These are phyloP conservation scores for Picathartes gymnocephalus DNA, from an alignment of 2,113 vertebrate species.

Conservation along the genomic window DNA sequence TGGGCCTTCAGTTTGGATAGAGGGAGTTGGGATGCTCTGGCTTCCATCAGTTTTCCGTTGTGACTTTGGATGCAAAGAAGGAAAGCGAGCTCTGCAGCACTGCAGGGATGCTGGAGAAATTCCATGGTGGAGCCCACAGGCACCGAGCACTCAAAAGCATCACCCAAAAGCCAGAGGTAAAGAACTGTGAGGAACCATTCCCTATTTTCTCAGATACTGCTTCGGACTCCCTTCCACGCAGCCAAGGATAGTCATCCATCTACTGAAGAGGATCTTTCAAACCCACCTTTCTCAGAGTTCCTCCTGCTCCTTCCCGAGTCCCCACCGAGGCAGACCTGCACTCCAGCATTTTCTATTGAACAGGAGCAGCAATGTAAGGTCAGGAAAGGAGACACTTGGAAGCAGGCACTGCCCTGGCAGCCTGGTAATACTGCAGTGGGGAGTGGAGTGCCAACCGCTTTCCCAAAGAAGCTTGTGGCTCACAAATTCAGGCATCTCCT, in stretches of 20 bases:
- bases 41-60: not conserved
- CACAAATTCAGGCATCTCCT: not conserved
- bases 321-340: not conserved
- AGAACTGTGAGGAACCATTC: not conserved
- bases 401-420: not conserved
- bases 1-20: rapidly evolving
- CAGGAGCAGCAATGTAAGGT: constrained; percentile 21
- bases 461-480: not conserved
- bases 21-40: not conserved
- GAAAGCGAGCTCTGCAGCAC: not conserved
- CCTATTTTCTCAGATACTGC: not conserved
- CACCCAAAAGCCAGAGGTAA: not conserved
- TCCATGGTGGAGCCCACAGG: not conserved
- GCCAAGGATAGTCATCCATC: not conserved
- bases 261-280: not conserved
- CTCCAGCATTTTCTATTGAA: not conserved
- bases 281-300: not conserved
- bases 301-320: not conserved
- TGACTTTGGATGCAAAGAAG: not conserved
- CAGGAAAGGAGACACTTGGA: not conserved
- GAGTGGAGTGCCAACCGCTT: not conserved
- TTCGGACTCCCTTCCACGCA: not conserved
- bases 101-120: not conserved
- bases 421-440: constrained; percentile 43
- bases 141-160: not conserved